These are phyloP conservation scores for Lepas anatifera DNA, from an alignment of 2,888 invertebrate genomes.

Conservation along the genomic window DNA sequence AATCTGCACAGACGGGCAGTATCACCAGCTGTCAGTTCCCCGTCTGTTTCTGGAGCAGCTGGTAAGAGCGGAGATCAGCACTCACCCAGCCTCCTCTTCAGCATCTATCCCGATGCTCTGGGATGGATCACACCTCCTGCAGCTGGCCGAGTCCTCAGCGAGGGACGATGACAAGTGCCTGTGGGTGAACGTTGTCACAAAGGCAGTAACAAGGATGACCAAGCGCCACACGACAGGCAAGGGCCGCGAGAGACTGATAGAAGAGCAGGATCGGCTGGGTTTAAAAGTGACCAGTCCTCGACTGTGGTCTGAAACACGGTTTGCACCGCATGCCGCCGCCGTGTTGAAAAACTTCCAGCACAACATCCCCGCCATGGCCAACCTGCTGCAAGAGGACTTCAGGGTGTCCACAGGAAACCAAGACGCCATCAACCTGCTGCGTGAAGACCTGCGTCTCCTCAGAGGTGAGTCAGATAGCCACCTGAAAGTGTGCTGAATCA, in stretches of 20 bases:
- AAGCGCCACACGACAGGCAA: neutral
- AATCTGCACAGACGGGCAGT: neutral
- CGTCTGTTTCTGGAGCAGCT: neutral
- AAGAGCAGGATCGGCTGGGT: neutral
- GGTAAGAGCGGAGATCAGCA: neutral
- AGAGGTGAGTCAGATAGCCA: neutral
- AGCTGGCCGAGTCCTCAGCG: neutral
- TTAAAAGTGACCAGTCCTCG: neutral
- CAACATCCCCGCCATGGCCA: neutral
- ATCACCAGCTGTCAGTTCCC: neutral
- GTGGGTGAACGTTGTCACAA: neutral
- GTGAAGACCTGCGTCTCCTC: neutral
- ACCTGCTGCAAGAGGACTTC: neutral
- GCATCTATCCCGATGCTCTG: neutral
- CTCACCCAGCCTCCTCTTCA: neutral
- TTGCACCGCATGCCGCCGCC: no score
- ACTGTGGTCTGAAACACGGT: neutral
- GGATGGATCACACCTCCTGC: neutral
- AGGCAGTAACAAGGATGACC: neutral
- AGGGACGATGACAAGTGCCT: neutral
- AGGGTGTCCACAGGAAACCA: neutral
- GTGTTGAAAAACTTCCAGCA: neutral
- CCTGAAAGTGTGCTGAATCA: neutral
- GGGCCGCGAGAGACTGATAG: neutral
- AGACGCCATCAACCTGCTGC: neutral